phyloP scores from a whole-genome alignment of 2,888 invertebrate species.

The Pristionchus maxplancki region DNA sequence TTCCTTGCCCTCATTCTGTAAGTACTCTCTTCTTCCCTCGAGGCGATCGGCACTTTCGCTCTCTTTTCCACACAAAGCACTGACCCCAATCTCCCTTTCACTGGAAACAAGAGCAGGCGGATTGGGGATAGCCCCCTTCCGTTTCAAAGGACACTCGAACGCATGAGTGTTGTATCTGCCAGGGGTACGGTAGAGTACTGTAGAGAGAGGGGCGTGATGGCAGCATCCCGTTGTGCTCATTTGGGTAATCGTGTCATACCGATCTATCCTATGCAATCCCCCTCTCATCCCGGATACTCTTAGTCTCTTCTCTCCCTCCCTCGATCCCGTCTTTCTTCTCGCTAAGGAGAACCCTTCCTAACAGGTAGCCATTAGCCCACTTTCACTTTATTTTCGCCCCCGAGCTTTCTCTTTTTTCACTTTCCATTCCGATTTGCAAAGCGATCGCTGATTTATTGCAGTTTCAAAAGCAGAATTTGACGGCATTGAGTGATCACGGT shows the following conservation, averaged over 20 bases:
- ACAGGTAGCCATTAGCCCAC: constrained; percentile 36
- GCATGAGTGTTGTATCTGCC: background rate
- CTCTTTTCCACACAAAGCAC: constrained; percentile 47
- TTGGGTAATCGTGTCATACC: constrained; percentile 45
- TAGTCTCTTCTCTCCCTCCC: constrained; percentile 2
- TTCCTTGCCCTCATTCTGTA: constrained; percentile 35
- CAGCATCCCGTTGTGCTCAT: background rate
- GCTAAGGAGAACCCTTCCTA: background rate
- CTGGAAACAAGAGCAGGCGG: constrained; percentile 21
- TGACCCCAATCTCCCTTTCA: constrained; percentile 50
- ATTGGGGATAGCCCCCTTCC: background rate
- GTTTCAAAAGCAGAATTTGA: background rate
- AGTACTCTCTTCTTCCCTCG: background rate
- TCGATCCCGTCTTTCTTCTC: background rate
- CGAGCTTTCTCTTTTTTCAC: background rate
- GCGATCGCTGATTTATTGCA: background rate
- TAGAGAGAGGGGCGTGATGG: background rate
- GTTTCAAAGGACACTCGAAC: background rate
- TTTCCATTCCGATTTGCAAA: constrained; percentile 18
- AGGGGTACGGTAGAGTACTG: background rate
- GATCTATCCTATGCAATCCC: background rate
- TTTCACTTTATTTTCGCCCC: constrained; percentile 13
- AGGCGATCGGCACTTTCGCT: constrained; percentile 42
- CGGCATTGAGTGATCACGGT: too few species aligned
- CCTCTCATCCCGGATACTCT: constrained; percentile 9